phyloP scores from a whole-genome alignment of 2,113 vertebrate species.

The Motacilla tschutschensis region DNA sequence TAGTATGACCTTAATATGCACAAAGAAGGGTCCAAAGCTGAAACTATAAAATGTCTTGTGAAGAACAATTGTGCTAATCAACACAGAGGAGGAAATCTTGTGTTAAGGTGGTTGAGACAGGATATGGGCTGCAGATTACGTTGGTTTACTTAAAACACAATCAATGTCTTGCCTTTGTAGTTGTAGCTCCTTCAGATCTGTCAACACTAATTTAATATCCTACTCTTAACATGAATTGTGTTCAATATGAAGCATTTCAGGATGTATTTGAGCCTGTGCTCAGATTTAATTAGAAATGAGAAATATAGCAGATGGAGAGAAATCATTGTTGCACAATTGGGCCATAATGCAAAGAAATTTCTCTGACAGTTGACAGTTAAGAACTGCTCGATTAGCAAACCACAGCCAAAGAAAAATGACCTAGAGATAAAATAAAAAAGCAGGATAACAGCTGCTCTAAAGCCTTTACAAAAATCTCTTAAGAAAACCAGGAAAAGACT shows the following conservation, averaged over 20 bases:
- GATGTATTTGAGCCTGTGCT: conserved; percentile 29
- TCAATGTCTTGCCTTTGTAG: background rate
- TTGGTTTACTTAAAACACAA: conserved; percentile 20
- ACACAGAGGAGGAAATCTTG: background rate
- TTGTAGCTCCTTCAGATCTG: conserved; percentile 17
- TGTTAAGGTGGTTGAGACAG: background rate
- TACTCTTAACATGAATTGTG: conserved; percentile 24
- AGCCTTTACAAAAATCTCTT: background rate
- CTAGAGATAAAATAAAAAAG: conserved; percentile 29
- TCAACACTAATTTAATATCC: conserved; percentile 28
- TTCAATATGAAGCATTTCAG: conserved; percentile 30
- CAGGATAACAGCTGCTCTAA: background rate
- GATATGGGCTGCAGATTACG: background rate
- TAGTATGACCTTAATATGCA: background rate
- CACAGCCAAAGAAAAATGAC: background rate
- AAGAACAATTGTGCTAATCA: background rate
- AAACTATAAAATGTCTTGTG: background rate
- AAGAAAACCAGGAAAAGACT: conserved; percentile 2
- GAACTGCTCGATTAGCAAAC: conserved; percentile 22
- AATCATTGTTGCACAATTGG: conserved; percentile 21
- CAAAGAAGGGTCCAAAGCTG: background rate
- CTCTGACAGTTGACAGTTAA: conserved; percentile 30
- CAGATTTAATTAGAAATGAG: conserved; percentile 42
- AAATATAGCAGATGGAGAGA: conserved; percentile 36
- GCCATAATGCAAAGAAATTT: conserved; percentile 39